A percentile compares a stretch with the other conserved stretches of the same genome.
These are phyloP conservation scores for Nyctereutes procyonoides DNA, from an alignment of 2,113 vertebrate genomes.

Conservation along the genomic window DNA sequence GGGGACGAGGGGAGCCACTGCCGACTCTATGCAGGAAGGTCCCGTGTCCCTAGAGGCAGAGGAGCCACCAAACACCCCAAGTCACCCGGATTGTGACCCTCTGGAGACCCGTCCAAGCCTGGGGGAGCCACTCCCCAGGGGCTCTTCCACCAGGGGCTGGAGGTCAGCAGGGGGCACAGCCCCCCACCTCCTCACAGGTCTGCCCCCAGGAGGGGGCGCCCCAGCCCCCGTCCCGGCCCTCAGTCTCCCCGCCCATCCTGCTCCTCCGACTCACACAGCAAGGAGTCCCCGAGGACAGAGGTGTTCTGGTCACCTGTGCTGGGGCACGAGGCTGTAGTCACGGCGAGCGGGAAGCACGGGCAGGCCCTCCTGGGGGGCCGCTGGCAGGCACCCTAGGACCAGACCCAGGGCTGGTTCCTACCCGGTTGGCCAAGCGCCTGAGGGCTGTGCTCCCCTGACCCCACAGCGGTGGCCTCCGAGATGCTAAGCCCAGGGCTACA, in stretches of 20 bases:
- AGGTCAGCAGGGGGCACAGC: neutral
- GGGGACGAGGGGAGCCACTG: neutral
- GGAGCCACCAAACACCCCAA: neutral
- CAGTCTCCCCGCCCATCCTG: neutral
- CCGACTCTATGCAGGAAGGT: neutral
- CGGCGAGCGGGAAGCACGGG: accelerated
- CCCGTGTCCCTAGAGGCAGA: neutral
- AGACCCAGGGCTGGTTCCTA: neutral
- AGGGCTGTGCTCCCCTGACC: neutral
- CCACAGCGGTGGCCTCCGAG: neutral
- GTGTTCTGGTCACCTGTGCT: neutral
- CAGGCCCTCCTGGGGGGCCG: neutral
- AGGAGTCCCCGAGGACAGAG: neutral
- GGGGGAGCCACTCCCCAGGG: neutral
- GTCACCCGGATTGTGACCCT: neutral
- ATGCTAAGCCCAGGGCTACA: accelerated
- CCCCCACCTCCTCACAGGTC: neutral
- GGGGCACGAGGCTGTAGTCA: too few species aligned
- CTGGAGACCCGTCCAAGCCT: neutral
- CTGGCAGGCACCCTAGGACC: neutral
- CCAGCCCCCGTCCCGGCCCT: neutral
- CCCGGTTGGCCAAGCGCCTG: neutral
- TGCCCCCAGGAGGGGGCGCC: neutral
- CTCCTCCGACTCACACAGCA: too few species aligned
- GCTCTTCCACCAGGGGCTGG: neutral